These are phyloP conservation scores for Naso thynnoides DNA, from an alignment of 2,797 vertebrate genomes.

Conservation along the genomic window DNA sequence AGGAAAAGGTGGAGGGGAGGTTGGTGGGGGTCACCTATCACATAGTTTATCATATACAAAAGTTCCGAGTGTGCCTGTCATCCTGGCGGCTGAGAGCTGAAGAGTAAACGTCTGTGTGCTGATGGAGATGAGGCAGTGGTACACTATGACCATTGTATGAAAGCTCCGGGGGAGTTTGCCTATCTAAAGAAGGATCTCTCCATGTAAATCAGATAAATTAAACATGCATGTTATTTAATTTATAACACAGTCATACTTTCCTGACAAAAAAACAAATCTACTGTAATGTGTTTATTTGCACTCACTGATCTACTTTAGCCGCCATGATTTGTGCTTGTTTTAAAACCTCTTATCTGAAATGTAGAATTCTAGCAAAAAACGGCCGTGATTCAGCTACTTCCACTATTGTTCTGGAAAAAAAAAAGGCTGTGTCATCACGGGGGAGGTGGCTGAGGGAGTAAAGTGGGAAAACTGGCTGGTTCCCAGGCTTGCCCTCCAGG, in stretches of 20 bases:
- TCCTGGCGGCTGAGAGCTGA: constrained; percentile 51
- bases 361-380: constrained; percentile 41
- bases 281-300: constrained; percentile 39
- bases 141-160: constrained; percentile 66
- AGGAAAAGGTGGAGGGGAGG: constrained; percentile 54
- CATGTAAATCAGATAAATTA: constrained; percentile 53
- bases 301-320: constrained; percentile 25
- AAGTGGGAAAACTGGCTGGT: constrained; percentile 64
- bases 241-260: constrained; percentile 12
- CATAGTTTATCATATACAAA: constrained; percentile 82
- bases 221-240: constrained; percentile 33
- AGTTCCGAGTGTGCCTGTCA: constrained; percentile 70
- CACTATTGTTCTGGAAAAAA: constrained; percentile 73
- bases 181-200: constrained; percentile 46
- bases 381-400: constrained; percentile 54
- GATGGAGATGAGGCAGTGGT: constrained; percentile 75
- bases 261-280: constrained; percentile 31
- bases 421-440: constrained; percentile 69
- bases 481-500: constrained; percentile 61
- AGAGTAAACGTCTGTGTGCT: constrained; percentile 74
- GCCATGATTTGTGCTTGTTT: constrained; percentile 46
- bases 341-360: constrained; percentile 36
- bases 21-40: constrained; percentile 72
- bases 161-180: constrained; percentile 21
- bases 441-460: constrained; percentile 22